Conservation (phyloP, 2,113 vertebrate species). For the Bufo bufo region DNA sequence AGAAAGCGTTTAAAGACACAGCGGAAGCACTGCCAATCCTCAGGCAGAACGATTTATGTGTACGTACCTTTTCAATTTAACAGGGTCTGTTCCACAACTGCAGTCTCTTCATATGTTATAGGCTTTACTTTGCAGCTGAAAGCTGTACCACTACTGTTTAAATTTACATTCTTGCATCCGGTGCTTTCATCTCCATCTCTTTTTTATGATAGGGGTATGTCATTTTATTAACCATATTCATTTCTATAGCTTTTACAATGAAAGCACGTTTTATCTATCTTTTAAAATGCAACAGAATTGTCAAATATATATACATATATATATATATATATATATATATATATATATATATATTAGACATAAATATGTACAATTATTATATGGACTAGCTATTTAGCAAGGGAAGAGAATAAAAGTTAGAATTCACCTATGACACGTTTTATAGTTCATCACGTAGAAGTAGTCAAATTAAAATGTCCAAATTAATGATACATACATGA, state of each 20-base stretch:
- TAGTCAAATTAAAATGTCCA: neutral
- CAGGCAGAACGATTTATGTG: slow-evolving; percentile 30
- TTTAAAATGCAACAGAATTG: neutral
- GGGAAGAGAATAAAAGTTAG: neutral
- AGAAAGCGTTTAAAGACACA: slow-evolving; percentile 19
- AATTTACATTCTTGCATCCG: slow-evolving; percentile 47
- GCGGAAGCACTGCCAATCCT: slow-evolving; percentile 27
- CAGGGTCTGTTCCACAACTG: slow-evolving; percentile 43
- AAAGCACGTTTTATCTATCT: slow-evolving; percentile 3
- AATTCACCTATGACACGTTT: neutral
- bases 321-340: neutral
- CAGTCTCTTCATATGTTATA: slow-evolving; percentile 38
- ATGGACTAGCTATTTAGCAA: neutral
- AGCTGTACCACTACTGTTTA: slow-evolving; percentile 50
- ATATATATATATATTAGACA: neutral
- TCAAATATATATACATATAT: neutral
- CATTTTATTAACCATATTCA: slow-evolving; percentile 45
- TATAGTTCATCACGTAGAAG: neutral
- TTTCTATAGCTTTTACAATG: slow-evolving; percentile 30
- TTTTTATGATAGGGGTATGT: slow-evolving; percentile 35
- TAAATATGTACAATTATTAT: neutral
- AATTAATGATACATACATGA: neutral
- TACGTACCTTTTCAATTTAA: slow-evolving; percentile 42
- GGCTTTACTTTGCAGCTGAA: slow-evolving; percentile 38
- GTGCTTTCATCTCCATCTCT: slow-evolving; percentile 46